Evolutionary conservation across 2,888 invertebrate species (phyloP).

Genomic region (Hydroisotoma schaefferi): DNA sequence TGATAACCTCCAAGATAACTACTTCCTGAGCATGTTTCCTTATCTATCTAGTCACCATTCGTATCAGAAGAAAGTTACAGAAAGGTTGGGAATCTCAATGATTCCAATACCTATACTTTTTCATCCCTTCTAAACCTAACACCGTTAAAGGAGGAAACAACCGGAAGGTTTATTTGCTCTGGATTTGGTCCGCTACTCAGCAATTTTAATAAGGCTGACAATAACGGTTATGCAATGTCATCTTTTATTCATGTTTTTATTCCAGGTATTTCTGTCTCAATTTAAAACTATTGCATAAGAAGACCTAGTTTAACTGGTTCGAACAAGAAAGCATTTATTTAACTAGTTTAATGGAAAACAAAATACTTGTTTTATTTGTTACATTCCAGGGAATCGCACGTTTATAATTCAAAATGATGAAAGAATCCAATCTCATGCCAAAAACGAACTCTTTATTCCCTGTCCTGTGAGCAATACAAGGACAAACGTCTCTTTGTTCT

Average conservation of each 20-base stretch:
- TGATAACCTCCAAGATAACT: too few relatives aligned
- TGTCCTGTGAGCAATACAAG: constrained; percentile 31
- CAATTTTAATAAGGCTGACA: too few relatives aligned
- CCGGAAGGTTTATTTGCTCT: constrained; percentile 27
- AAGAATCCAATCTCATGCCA: constrained; percentile 19
- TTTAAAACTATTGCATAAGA: background rate
- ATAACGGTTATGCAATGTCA: background rate
- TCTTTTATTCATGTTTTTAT: constrained; percentile 24
- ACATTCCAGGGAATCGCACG: constrained; percentile 5
- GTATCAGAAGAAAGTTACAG: constrained; percentile 23
- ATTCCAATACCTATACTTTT: constrained; percentile 24
- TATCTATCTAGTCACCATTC: constrained; percentile 16
- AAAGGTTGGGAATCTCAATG: constrained; percentile 26
- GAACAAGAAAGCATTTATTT: background rate
- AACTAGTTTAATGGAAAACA: background rate
- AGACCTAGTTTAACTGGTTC: background rate
- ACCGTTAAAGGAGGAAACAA: constrained; percentile 25
- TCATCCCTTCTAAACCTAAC: constrained; percentile 26
- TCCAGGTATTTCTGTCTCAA: constrained; percentile 16
- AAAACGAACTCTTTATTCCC: constrained; percentile 25
- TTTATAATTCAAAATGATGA: constrained; percentile 20
- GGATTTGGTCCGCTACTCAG: too few relatives aligned
- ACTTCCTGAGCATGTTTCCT: too few relatives aligned
- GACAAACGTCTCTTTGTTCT: constrained; percentile 19
- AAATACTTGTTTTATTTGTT: background rate